Evolutionary conservation across 2,888 invertebrate genomes (phyloP).

Genomic region (Cryptocephalus primarius): DNA sequence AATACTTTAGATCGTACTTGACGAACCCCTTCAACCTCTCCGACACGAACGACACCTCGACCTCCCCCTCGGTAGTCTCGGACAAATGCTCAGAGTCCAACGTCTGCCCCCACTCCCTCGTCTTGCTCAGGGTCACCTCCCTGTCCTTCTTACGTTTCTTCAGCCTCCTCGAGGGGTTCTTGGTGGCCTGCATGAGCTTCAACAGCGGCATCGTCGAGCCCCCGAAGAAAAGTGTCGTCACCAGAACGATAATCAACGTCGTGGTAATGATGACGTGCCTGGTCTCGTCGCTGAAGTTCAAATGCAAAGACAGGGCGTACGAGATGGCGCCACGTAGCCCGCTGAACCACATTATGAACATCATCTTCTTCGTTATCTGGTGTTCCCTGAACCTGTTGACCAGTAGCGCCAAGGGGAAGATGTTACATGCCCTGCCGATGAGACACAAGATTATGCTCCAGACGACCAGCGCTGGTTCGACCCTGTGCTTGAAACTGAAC

Average conservation of each 20-base stretch:
- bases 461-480: slow-evolving; percentile 82
- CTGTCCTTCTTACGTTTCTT: slow-evolving; percentile 46
- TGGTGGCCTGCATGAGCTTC: slow-evolving; percentile 72
- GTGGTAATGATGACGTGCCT: slow-evolving; percentile 95
- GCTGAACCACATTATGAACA: slow-evolving; percentile 99
- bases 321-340: slow-evolving; percentile 95
- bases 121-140: slow-evolving; percentile 91
- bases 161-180: slow-evolving; percentile 45
- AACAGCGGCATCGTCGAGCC: slow-evolving; percentile 96
- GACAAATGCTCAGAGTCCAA: slow-evolving; percentile 90
- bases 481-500: slow-evolving; percentile 88
- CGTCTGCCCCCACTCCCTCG: slow-evolving; percentile 94
- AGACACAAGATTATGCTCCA: slow-evolving; percentile 92
- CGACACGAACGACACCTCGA: slow-evolving; percentile 78
- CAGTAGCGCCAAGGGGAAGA: slow-evolving; percentile 86
- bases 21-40: slow-evolving; percentile 79
- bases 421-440: slow-evolving; percentile 80
- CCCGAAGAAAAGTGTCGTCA: slow-evolving; percentile 90
- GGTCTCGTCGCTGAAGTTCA: slow-evolving; percentile 88
- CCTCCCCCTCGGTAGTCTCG: slow-evolving; percentile 85
- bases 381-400: slow-evolving; percentile 95
- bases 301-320: slow-evolving; percentile 91
- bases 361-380: slow-evolving; percentile 96
- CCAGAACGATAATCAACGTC: slow-evolving; percentile 93
- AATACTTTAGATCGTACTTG: slow-evolving; percentile 82